Evolutionary conservation across 1,140 invertebrate genomes (phyloP).

Genomic region (Apocrypta bakeri): DNA sequence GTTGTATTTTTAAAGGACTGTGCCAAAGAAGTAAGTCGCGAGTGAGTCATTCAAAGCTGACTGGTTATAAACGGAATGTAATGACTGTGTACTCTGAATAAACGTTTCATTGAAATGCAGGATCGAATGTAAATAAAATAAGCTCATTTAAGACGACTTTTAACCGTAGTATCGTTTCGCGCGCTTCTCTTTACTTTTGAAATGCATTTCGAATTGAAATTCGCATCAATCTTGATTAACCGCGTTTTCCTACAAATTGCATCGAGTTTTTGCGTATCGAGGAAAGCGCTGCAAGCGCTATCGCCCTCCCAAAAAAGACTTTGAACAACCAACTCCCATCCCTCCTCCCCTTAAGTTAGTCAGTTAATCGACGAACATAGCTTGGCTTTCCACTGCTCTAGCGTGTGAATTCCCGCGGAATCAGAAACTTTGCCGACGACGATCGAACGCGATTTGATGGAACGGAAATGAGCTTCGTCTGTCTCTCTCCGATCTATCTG

Average conservation of each 20-base stretch:
- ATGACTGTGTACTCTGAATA: no score
- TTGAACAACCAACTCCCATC: neutral
- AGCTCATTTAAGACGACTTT: no score
- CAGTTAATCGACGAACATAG: neutral
- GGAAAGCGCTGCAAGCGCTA: neutral
- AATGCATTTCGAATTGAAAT: neutral
- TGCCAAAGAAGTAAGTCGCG: neutral
- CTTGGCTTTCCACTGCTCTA: neutral
- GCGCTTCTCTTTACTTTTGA: neutral
- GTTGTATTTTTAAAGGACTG: no score
- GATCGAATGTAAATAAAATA: no score
- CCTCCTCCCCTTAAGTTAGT: neutral
- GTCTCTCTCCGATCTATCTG: conserved; percentile 40
- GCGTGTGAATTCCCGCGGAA: neutral
- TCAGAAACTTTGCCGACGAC: conserved; percentile 12
- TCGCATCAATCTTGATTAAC: neutral
- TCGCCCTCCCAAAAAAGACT: neutral
- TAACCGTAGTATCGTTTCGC: neutral
- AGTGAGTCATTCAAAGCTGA: neutral
- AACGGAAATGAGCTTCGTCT: conserved; percentile 23
- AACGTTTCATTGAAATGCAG: no score
- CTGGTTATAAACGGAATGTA: neutral
- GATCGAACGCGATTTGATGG: conserved; percentile 26
- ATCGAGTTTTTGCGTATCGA: neutral
- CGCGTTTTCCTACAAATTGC: neutral